A percentile compares a stretch with the other conserved stretches of the same genome.
Evolutionary conservation across 2,888 invertebrate species (phyloP).

Genomic region (Hirtodrosophila cameraria): DNA sequence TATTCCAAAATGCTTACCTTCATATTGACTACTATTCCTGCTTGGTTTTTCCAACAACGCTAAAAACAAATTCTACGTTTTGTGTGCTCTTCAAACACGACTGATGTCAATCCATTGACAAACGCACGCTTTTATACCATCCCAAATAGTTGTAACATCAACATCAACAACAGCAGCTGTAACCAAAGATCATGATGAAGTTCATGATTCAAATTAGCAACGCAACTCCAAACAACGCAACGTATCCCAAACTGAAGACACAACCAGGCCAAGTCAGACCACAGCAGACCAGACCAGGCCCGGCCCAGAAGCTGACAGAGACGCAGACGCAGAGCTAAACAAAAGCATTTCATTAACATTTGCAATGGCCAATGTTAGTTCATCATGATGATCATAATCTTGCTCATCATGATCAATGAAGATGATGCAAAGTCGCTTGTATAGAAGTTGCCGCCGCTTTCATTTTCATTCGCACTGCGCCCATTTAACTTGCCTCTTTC

Average conservation of each 20-base stretch:
- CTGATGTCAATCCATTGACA: conserved; percentile 58
- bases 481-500: conserved; percentile 3
- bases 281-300: not conserved
- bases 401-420: conserved; percentile 23
- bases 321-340: conserved; percentile 31
- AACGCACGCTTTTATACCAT: conserved; percentile 68
- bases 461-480: conserved; percentile 30
- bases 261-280: not conserved
- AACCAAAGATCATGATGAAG: conserved; percentile 38
- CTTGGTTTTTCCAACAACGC: conserved; percentile 36
- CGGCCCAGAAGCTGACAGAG: conserved; percentile 5
- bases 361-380: conserved; percentile 35
- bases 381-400: conserved; percentile 7
- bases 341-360: conserved; percentile 74
- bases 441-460: conserved; percentile 39
- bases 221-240: conserved; percentile 31
- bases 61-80: conserved; percentile 36
- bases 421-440: conserved; percentile 48
- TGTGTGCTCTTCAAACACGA: conserved; percentile 50
- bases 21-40: conserved; percentile 63
- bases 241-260: conserved; percentile 25
- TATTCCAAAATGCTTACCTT: conserved; percentile 57
- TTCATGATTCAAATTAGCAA: conserved; percentile 50
- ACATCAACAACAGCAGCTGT: conserved; percentile 18
- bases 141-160: conserved; percentile 30